Percentiles rank a stretch among this genome's conserved stretches.
These are phyloP conservation scores for Sebastiscus albofasciatus DNA, from an alignment of 2,797 vertebrate species.

Conservation along the genomic window DNA sequence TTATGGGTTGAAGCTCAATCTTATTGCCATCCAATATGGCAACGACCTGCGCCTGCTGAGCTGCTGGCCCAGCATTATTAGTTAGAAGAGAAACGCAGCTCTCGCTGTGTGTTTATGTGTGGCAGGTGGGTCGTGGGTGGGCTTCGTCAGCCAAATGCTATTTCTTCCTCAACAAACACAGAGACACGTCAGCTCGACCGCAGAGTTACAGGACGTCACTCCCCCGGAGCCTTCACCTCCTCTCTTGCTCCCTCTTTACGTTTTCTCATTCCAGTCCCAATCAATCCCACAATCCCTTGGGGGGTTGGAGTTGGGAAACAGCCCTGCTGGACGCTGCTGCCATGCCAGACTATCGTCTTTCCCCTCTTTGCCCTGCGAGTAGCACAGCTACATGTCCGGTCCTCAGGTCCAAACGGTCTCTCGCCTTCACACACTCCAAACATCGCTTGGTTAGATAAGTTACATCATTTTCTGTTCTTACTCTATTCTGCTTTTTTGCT, in stretches of 20 bases:
- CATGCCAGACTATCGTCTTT: constrained; percentile 24
- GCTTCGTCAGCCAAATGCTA: constrained; percentile 4
- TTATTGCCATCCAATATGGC: constrained; percentile 55
- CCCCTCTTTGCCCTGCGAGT: not conserved
- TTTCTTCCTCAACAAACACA: constrained; percentile 15
- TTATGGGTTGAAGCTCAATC: constrained; percentile 34
- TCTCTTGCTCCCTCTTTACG: constrained; percentile 18
- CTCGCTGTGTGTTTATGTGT: constrained; percentile 1
- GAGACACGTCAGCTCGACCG: not conserved
- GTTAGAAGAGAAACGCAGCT: constrained; percentile 31
- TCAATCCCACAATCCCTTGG: constrained; percentile 31
- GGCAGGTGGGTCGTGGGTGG: constrained; percentile 9
- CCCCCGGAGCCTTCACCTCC: not conserved
- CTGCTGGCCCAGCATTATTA: constrained; percentile 47
- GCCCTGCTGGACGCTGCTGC: constrained; percentile 20
- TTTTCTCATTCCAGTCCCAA: constrained; percentile 41
- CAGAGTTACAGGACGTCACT: constrained; percentile 5
- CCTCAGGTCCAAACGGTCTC: constrained; percentile 16
- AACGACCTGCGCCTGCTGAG: constrained; percentile 35
- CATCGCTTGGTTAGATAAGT: not conserved
- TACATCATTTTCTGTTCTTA: not conserved
- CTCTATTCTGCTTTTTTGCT: not conserved
- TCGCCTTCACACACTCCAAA: not conserved
- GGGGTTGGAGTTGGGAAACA: constrained; percentile 11
- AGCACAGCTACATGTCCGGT: constrained; percentile 21